Conservation (phyloP, 2,113 vertebrate genomes). For the Coryphaenoides rupestris region DNA sequence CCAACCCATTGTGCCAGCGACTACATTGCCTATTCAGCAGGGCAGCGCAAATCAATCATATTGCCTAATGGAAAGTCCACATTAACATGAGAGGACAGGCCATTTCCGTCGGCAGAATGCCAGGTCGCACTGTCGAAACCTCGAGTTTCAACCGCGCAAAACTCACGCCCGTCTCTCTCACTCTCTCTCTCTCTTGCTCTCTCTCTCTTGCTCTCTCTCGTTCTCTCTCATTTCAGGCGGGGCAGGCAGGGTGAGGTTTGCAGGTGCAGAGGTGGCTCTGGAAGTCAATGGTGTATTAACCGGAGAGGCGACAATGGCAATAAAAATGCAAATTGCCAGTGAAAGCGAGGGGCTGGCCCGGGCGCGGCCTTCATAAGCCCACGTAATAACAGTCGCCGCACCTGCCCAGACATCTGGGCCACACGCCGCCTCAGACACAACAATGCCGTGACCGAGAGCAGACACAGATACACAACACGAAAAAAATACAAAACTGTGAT, state of each 20-base stretch:
- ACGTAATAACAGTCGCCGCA: slow-evolving; percentile 68
- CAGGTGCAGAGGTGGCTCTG: slow-evolving; percentile 52
- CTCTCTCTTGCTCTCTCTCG: too few species aligned
- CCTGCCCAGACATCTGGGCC: slow-evolving; percentile 61
- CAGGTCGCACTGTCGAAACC: slow-evolving; percentile 61
- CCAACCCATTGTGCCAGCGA: slow-evolving; percentile 45
- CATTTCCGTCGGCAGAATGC: slow-evolving; percentile 75
- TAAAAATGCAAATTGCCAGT: slow-evolving; percentile 80
- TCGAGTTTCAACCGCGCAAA: slow-evolving; percentile 51
- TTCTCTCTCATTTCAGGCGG: slow-evolving; percentile 57
- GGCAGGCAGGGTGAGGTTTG: slow-evolving; percentile 56
- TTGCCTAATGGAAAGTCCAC: slow-evolving; percentile 73
- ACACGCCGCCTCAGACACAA: slow-evolving; percentile 52
- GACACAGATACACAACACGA: neutral
- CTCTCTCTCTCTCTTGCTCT: too few species aligned
- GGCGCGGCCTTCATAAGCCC: slow-evolving; percentile 65
- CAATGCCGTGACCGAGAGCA: slow-evolving; percentile 36
- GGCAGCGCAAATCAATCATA: slow-evolving; percentile 74
- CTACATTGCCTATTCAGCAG: slow-evolving; percentile 58
- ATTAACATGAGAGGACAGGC: slow-evolving; percentile 74
- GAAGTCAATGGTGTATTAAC: slow-evolving; percentile 72
- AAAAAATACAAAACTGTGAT: slow-evolving; percentile 12
- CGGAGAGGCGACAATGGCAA: slow-evolving; percentile 69
- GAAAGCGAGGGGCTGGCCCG: slow-evolving; percentile 59
- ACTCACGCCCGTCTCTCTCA: slow-evolving; percentile 17